phyloP scores from a whole-genome alignment of 2,797 vertebrate species.

The Cephalopachus bancanus region DNA sequence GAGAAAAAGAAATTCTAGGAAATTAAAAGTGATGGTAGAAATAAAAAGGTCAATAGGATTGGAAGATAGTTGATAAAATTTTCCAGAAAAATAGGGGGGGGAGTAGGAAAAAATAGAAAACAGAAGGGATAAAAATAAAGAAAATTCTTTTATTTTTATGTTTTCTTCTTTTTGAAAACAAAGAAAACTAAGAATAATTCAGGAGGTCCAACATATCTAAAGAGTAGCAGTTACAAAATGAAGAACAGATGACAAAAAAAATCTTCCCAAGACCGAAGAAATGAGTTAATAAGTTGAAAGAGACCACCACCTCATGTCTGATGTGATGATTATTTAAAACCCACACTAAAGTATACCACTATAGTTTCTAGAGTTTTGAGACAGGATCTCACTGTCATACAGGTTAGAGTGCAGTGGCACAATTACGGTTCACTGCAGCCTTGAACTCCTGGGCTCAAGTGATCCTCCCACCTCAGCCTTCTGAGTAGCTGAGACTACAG shows the following conservation, averaged over 20 bases:
- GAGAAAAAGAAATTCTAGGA: conserved; percentile 47
- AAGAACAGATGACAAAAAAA: conserved; percentile 31
- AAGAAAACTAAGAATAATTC: not conserved
- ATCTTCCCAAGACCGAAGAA: conserved; percentile 56
- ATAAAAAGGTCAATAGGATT: not conserved
- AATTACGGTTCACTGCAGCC: no score
- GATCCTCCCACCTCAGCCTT: no score
- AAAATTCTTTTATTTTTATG: not conserved
- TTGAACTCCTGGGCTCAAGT: no score
- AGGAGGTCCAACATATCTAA: not conserved
- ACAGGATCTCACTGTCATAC: no score
- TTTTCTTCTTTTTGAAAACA: not conserved
- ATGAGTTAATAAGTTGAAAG: conserved; percentile 45
- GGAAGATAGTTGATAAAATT: conserved; percentile 28
- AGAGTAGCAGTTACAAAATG: conserved; percentile 43
- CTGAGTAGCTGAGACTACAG: no score
- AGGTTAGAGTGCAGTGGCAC: no score
- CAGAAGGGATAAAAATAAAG: not conserved
- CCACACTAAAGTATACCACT: not conserved
- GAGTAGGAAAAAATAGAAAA: not conserved
- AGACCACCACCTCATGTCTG: not conserved
- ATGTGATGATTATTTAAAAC: conserved; percentile 11
- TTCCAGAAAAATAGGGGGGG: not conserved
- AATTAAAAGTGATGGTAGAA: conserved; percentile 36
- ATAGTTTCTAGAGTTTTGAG: no score